Evolutionary conservation across 2,113 vertebrate species (phyloP), one percentile per base, ranked within the genome.

Genomic region (Ceuthmochares aereus): DNA sequence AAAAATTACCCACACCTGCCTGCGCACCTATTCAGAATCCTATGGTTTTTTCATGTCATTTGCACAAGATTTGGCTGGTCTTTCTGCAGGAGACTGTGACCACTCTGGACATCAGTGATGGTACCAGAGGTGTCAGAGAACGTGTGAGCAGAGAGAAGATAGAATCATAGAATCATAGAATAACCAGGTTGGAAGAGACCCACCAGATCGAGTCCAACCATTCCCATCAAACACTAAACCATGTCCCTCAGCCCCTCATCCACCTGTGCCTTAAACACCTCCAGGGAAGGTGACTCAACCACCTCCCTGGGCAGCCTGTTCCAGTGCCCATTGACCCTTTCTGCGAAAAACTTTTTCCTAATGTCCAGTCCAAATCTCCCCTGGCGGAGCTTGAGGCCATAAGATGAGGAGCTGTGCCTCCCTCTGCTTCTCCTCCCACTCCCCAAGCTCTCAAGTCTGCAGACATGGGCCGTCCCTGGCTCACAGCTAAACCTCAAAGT

Each of bases 1-100:
- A 47, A 14, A 40, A 4, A 42, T 74, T 12, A 25, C 11, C 20
- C 14, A 26, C 17, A 40, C 5, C 13, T 5, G 11, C 17, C 51
- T 2, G 4, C 56, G 7, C 3, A 37, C 3, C 42, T 52, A 0
- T 30, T 4, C 26, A 63, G 29, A 73, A 80, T 74, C 4, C 13
- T 56, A 5, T 1, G 2, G 25, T 59, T 68, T 84, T 54, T 40
- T 5, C 12, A 29, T 40, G 30, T 23, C 9, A 29, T 82, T 91
- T 87, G 25, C 30, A 43, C 15, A 34, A 70, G 64, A 45, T 1
- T 0, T 6, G 9, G 0, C 11, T 77, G 6, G 12, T 76, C 9
- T 84, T 91, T 51, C 32, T 23, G 16, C 18, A 83, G 54, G 22
- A 72, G 15, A 12, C 26, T 36, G 29, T 49, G 26, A 29, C n/a